phyloP scores from a whole-genome alignment of 2,113 vertebrate genomes.

The Cranoglanis bouderius region DNA sequence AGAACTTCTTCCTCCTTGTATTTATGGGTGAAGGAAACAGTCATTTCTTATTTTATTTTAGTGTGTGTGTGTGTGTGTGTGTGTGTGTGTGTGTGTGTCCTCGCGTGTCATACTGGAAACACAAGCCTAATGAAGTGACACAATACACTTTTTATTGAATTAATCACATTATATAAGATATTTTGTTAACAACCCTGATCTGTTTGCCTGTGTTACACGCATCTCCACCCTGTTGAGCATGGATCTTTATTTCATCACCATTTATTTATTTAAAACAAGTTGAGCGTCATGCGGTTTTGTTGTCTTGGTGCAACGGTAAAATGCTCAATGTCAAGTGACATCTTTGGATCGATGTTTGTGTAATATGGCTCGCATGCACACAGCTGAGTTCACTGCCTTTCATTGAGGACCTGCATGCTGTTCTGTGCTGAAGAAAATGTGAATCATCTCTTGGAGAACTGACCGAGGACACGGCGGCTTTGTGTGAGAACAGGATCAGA shows the following conservation, averaged over 20 bases:
- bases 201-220: background rate
- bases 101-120: background rate
- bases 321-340: background rate
- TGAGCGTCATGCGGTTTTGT: background rate
- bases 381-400: background rate
- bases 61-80: background rate
- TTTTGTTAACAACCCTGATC: background rate
- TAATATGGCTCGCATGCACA: background rate
- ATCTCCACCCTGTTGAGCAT: background rate
- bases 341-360: constrained; percentile 1
- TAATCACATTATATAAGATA: background rate
- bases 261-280: background rate
- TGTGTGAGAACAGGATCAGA: background rate
- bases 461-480: background rate
- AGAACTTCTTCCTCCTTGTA: background rate
- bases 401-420: background rate
- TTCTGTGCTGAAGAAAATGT: constrained; percentile 15
- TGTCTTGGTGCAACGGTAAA: background rate
- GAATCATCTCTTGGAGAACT: constrained; percentile 13
- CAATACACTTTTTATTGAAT: background rate
- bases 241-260: constrained; percentile 32
- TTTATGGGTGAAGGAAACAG: background rate
- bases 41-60: background rate
- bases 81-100: background rate
- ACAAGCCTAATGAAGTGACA: background rate